A percentile compares a stretch with the other conserved stretches of the same genome.
Conservation (phyloP, 2,888 invertebrate species). For the Epistrophe grossulariae region DNA sequence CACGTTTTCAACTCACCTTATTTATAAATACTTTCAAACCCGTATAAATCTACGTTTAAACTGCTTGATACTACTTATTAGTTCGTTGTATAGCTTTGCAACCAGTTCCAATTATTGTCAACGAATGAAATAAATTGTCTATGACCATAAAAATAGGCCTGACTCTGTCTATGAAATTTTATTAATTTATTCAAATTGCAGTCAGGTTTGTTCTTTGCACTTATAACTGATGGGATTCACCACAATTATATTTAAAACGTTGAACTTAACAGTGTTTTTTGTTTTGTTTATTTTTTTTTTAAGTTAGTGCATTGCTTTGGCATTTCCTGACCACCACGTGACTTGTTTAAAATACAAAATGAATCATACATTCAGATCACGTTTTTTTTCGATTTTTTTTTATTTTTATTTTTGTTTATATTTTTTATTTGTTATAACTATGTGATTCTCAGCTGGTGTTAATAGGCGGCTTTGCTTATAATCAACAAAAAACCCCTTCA, state of each 20-base stretch:
- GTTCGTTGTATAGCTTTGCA: slow-evolving; percentile 23
- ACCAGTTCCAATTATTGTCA: background rate
- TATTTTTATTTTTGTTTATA: slow-evolving; percentile 11
- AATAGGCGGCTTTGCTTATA: slow-evolving; percentile 1
- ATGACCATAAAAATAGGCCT: slow-evolving; percentile 28
- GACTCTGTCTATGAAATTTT: slow-evolving; percentile 23
- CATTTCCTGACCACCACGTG: slow-evolving; percentile 74
- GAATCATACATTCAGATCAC: slow-evolving; percentile 61
- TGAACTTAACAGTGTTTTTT: slow-evolving; percentile 7
- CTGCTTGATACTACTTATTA: background rate
- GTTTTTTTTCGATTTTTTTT: slow-evolving; percentile 35
- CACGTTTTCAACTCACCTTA: slow-evolving; percentile 21
- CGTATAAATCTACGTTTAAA: background rate
- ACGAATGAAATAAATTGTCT: background rate
- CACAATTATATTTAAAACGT: background rate
- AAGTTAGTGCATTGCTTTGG: slow-evolving; percentile 37
- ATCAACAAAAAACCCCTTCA: background rate
- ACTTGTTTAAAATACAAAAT: slow-evolving; percentile 56
- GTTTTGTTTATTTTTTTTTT: background rate
- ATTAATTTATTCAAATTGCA: slow-evolving; percentile 44
- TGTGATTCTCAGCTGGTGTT: slow-evolving; percentile 32
- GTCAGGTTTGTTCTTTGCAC: background rate
- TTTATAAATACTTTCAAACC: slow-evolving; percentile 25
- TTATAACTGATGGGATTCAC: slow-evolving; percentile 5
- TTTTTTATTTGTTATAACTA: background rate